Evolutionary conservation across 1,140 invertebrate species (phyloP).

Genomic region (Trypoxylus dichotomus): DNA sequence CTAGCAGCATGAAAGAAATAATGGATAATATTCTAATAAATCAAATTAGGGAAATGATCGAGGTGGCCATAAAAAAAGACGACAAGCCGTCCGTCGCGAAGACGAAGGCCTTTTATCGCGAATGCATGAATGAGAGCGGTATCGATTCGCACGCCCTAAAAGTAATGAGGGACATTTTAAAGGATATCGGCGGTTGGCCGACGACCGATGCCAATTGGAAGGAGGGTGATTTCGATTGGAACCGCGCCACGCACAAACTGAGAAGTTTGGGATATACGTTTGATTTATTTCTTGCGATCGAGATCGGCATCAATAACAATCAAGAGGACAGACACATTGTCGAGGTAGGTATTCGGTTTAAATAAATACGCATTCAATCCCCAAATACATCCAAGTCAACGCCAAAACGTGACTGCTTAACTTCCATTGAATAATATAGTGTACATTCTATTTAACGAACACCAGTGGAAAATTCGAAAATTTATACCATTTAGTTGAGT

Average conservation of each 20-base stretch:
- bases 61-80: conserved; percentile 36
- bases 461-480: too few relatives aligned
- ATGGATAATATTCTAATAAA: conserved; percentile 37
- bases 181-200: conserved; percentile 65
- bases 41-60: conserved; percentile 42
- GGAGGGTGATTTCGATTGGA: conserved; percentile 54
- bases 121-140: conserved; percentile 47
- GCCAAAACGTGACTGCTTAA: too few relatives aligned
- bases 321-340: conserved; percentile 44
- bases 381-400: too few relatives aligned
- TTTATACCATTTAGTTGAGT: too few relatives aligned
- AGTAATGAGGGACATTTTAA: conserved; percentile 56
- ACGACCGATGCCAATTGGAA: conserved; percentile 60
- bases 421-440: too few relatives aligned
- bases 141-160: conserved; percentile 50
- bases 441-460: too few relatives aligned
- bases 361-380: background rate
- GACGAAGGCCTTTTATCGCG: conserved; percentile 39
- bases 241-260: conserved; percentile 43
- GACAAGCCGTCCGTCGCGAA: conserved; percentile 33
- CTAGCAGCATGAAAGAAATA: conserved; percentile 35
- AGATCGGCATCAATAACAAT: conserved; percentile 42
- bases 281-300: conserved; percentile 45
- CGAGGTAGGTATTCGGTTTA: conserved; percentile 39
- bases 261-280: conserved; percentile 44